Evolutionary conservation across 1,140 invertebrate genomes (phyloP), one percentile per base, ranked within the genome.

Genomic region (Cardiocondyla obscurior): DNA sequence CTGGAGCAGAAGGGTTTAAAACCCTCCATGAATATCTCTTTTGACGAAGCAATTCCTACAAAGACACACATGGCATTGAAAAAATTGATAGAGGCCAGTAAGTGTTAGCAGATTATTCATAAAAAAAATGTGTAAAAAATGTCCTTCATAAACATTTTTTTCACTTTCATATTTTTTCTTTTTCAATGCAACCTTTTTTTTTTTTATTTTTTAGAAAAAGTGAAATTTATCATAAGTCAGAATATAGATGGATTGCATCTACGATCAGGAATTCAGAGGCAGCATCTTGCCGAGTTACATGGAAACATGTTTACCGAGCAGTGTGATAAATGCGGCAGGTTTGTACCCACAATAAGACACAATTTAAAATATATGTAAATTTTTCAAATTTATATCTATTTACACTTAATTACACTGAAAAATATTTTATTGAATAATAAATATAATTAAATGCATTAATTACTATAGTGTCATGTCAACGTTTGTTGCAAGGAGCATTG

Each of bases 241-340:
- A 99, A 99, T 94, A 99, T 99, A 90, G 99, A 99, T 95, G 99
- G 99, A 0, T 94, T 99, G 33, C 98, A 99, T 95, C 94, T 99
- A n/a, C 95, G 97, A 89, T 98, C 98, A 49, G 98, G 98, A 16
- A 93, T 99, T 81, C 93, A 96, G 14, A 95, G 98, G 76, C 95
- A 96, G 85, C 94, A 96, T 91, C 93, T 99, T 72, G 96, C 98
- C 44, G 99, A 99, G 94, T 94, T 99, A 36, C 99, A 99, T 95
- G 99, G 99, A 44, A 99, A 99, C 92, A 99, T 99, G 97, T 99
- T 99, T 94, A 95, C 98, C 57, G 98, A 99, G 94, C 96, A 99
- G 91, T 99, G 99, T 93, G 96, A 97, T 90, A 96, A 96, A 90
- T 99, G 99, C 95, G 95, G 96, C 93, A 98, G 96, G 97, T 98